Evolutionary conservation across 1,140 invertebrate species (phyloP), one percentile per base, ranked within the genome.

Genomic region (Monomorium pharaonis): DNA sequence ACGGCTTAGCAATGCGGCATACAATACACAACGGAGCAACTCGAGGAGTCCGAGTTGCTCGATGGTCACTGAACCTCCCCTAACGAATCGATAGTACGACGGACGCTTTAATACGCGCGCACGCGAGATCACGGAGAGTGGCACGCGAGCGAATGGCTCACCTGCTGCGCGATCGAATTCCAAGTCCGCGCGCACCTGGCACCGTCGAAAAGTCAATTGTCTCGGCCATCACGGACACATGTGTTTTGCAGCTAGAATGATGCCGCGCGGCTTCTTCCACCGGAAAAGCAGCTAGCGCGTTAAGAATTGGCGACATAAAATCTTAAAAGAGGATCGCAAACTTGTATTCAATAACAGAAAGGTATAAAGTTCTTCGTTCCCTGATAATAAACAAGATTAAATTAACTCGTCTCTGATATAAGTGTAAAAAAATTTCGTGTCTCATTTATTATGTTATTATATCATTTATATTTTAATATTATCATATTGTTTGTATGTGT

Each of bases 121-220:
- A 89, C 88, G 74, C 84, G 84, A 89, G 88, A 69, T 76, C 84
- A 75, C 30, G 49, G 58, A 75, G 87, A 86, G 88, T 88, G 86
- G 84, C 87, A 89, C 84, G 87, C 88, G 88, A 88, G 69, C 88
- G 12, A 44, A 56, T 30, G 56, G 78, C 47, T 89, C 88, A 89
- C 87, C 88, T 89, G 88, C 88, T 76, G 63, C n/a, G 51, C 88
- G 88, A 89, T 89, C 88, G 88, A 89, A 89, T 89, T 89, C 88
- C 77, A 86, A 56, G 72, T 58, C 58, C 70, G 70, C 49, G 84
- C 88, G 84, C 88, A 89, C 88, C 87, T 89, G 88, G 51, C 72
- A 86, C 77, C 77, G 58, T 65, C 78, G 72, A 69, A 84, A 86
- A 89, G 70, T 89, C 86, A 77, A 89, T 89, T 65, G 87, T 89